Conservation (phyloP, 1,140 invertebrate species). For the Sinella curviseta region DNA sequence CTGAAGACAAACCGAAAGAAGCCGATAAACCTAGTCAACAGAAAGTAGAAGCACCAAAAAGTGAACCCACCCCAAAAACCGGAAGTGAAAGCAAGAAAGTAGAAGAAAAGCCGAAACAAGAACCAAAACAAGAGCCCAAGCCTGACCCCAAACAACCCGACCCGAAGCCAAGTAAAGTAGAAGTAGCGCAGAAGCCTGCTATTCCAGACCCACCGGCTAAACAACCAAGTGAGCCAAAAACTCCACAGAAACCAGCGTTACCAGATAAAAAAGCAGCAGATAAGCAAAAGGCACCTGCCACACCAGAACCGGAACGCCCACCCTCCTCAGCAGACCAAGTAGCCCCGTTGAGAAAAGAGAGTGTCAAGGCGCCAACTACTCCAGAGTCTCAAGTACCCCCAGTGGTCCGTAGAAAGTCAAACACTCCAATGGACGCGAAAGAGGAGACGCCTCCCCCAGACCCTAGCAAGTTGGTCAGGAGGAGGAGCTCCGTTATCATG, state of each 20-base stretch:
- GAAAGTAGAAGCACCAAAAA: too few species aligned
- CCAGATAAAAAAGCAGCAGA: background rate
- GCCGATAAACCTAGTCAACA: constrained; percentile 10
- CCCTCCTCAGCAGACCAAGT: too few species aligned
- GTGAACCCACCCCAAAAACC: constrained; percentile 46
- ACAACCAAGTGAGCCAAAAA: constrained; percentile 14
- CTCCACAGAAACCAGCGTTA: background rate
- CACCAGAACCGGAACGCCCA: too few species aligned
- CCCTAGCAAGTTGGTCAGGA: background rate
- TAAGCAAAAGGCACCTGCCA: too few species aligned
- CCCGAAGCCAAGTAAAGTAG: constrained; percentile 30
- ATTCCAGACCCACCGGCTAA: too few species aligned
- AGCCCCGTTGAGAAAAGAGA: too few species aligned
- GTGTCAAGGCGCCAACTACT: too few species aligned
- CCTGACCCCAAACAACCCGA: too few species aligned
- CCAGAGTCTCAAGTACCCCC: too few species aligned
- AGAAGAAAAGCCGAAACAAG: constrained; percentile 23
- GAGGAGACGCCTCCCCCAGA: background rate
- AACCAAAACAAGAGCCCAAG: constrained; percentile 17
- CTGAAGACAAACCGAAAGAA: background rate
- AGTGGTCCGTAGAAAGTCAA: background rate
- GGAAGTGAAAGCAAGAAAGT: constrained; percentile 29
- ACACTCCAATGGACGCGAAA: background rate
- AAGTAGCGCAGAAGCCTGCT: constrained; percentile 24
- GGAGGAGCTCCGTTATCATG: constrained; percentile 7